These are phyloP conservation scores for Carollia perspicillata DNA, from an alignment of 2,113 vertebrate species.

Conservation along the genomic window DNA sequence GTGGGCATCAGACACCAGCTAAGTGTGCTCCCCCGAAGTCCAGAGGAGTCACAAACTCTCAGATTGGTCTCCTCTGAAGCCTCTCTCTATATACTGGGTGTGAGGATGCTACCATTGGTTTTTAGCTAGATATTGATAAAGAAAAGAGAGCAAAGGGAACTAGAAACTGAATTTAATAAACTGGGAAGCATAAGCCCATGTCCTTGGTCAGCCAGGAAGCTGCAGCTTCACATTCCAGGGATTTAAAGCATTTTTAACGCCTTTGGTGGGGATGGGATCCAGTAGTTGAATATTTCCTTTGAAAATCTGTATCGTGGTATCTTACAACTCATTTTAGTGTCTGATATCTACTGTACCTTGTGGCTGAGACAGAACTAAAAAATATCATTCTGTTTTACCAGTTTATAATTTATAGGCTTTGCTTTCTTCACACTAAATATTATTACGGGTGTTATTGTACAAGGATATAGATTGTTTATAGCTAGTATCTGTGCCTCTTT, in stretches of 20 bases:
- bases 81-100: not conserved
- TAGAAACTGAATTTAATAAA: too few species aligned
- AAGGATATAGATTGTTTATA: not conserved
- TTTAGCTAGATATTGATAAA: too few species aligned
- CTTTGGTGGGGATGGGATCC: not conserved
- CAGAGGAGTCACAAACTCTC: not conserved
- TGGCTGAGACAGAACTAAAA: constrained; percentile 19
- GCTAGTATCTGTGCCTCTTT: not conserved
- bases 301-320: not conserved
- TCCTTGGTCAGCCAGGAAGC: too few species aligned
- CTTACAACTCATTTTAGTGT: not conserved
- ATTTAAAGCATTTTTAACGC: not conserved
- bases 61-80: not conserved
- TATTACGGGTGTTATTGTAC: not conserved
- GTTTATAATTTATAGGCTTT: not conserved
- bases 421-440: not conserved
- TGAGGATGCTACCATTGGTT: not conserved
- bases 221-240: too few species aligned
- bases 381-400: not conserved
- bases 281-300: not conserved
- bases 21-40: not conserved
- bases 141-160: too few species aligned
- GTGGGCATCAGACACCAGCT: not conserved
- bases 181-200: too few species aligned
- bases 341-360: not conserved